phyloP scores from a whole-genome alignment of 2,113 vertebrate species.

The Hippocampus mohnikei region DNA sequence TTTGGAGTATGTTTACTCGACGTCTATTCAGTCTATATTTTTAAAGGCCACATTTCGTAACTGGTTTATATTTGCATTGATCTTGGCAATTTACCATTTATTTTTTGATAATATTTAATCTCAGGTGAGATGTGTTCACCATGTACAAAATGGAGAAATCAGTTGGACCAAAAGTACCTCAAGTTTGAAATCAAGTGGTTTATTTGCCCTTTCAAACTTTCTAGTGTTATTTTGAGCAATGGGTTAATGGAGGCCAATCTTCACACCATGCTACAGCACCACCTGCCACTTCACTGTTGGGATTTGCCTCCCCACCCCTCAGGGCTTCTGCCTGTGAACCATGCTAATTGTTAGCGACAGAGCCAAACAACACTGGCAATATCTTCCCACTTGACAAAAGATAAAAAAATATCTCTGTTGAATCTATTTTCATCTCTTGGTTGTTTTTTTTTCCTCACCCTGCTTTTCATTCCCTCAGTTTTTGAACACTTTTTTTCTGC shows the following conservation, averaged over 20 bases:
- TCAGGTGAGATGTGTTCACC: neutral
- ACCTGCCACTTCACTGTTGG: conserved; percentile 60
- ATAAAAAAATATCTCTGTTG: conserved; percentile 39
- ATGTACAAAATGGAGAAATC: neutral
- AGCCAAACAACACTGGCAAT: conserved; percentile 46
- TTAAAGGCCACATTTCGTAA: neutral
- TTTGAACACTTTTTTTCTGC: neutral
- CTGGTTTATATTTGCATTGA: neutral
- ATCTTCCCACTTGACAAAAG: conserved; percentile 49
- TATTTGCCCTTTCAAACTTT: conserved; percentile 19
- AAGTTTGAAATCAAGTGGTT: neutral
- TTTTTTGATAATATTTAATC: neutral
- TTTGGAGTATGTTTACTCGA: neutral
- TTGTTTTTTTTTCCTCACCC: neutral
- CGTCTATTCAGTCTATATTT: neutral
- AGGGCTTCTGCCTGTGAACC: conserved; percentile 48
- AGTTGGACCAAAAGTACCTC: neutral
- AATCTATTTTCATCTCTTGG: conserved; percentile 15
- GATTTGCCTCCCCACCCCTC: conserved; percentile 49
- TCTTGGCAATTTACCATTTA: neutral
- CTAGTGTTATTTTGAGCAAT: conserved; percentile 39
- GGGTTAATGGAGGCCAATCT: conserved; percentile 33
- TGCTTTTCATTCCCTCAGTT: conserved; percentile 2
- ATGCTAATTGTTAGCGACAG: conserved; percentile 52
- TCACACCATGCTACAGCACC: conserved; percentile 52